Conservation (phyloP, 2,113 vertebrate genomes). For the Actinemys pallida region DNA sequence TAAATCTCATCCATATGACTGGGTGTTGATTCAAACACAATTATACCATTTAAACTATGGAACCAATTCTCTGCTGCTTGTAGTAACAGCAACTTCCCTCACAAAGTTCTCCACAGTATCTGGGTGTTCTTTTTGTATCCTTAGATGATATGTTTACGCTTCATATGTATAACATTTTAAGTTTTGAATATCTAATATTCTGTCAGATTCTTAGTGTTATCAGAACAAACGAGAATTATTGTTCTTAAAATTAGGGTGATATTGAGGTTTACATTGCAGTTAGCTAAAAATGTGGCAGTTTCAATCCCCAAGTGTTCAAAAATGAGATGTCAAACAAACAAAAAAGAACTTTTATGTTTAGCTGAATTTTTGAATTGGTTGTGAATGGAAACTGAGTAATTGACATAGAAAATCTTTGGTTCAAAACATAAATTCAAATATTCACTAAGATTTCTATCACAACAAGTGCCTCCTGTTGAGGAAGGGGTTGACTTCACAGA, state of each 20-base stretch:
- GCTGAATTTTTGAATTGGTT: rapidly evolving
- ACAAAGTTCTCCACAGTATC: background rate
- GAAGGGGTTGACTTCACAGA: rapidly evolving
- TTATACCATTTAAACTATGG: background rate
- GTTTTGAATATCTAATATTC: background rate
- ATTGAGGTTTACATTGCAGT: background rate
- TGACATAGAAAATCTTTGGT: background rate
- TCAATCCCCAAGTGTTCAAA: background rate
- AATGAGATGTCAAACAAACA: background rate
- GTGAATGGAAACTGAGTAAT: background rate
- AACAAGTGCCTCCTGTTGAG: rapidly evolving
- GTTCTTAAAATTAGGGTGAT: background rate
- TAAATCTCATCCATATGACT: background rate
- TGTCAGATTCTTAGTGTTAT: background rate
- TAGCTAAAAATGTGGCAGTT: background rate
- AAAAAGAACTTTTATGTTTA: background rate
- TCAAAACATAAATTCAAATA: background rate
- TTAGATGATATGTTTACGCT: background rate
- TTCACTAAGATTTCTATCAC: background rate
- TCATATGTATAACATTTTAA: background rate
- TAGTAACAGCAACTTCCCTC: background rate
- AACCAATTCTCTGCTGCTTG: background rate
- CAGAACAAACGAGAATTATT: too few relatives aligned
- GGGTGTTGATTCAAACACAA: background rate
- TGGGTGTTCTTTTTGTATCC: background rate